These are phyloP conservation scores for Oppia nitens DNA, from an alignment of 1,140 invertebrate genomes.

Conservation along the genomic window DNA sequence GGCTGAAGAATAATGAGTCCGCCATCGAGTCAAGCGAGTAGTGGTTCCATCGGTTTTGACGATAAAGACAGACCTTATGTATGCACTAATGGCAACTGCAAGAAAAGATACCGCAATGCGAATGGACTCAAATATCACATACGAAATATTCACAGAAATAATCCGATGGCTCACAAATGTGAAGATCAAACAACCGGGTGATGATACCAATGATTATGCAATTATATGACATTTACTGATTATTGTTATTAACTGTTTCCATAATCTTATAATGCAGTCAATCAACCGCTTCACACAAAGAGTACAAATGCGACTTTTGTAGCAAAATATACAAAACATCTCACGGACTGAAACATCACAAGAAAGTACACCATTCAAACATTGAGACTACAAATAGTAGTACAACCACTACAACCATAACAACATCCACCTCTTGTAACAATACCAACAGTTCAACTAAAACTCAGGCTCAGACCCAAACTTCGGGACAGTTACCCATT, in stretches of 20 bases:
- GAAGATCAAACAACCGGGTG: conserved; percentile 26
- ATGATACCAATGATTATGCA: neutral
- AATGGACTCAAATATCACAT: conserved; percentile 73
- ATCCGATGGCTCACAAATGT: conserved; percentile 46
- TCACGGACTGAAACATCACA: conserved; percentile 52
- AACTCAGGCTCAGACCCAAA: neutral
- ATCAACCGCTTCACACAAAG: conserved; percentile 49
- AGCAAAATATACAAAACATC: conserved; percentile 63
- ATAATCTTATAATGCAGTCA: neutral
- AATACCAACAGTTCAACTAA: neutral
- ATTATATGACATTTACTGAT: neutral
- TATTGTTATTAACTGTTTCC: neutral
- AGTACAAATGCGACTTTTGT: conserved; percentile 52
- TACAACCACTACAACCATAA: no score
- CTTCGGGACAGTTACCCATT: neutral
- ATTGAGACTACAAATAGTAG: no score
- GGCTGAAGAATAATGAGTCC: neutral
- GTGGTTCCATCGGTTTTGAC: neutral
- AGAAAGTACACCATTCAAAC: conserved; percentile 21
- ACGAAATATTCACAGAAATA: conserved; percentile 57
- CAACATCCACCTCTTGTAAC: neutral
- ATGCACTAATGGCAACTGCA: conserved; percentile 64
- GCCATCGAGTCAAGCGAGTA: conserved; percentile 1
- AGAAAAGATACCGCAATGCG: conserved; percentile 69
- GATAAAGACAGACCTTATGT: conserved; percentile 51